Evolutionary conservation across 2,888 invertebrate species (phyloP), one percentile per base, ranked within the genome.

Genomic region (Lepidonotus clava): DNA sequence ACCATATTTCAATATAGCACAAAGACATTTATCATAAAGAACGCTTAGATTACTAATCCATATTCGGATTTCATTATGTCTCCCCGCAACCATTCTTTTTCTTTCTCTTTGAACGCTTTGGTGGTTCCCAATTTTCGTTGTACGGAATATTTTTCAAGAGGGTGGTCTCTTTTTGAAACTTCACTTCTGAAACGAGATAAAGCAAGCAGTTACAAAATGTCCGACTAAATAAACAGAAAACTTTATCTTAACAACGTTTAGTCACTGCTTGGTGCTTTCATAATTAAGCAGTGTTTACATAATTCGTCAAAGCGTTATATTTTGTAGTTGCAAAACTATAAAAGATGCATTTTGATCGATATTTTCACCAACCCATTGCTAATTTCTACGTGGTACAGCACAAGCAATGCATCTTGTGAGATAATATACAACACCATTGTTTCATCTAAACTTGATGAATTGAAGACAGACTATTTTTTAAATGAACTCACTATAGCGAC

Each of bases 121-220:
- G 24, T 0, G 76, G 76, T 76, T 36, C 24, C 76, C 76, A 76
- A 28, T 76, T 76, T 2, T 40, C 40, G 24, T 76, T 40, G 38
- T 40, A 76, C 1, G 76, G 76, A 18, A 76, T 76, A 21, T 76
- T 76, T 40, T 76, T 76, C 14, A n/a, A 34, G 21, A 76, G 14
- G 18, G 18, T 38, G 38, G 76, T 76, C 21, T 76, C 76, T 76
- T 76, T 76, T 18, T 36, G 38, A 28, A 76, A n/a, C 21, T 76
- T 76, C 18, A 76, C 24, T 5, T 76, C 76, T 76, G 76, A 38
- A 76, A 51, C 11, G 21, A 18, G 21, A 51, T n/a, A n/a, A n/a
- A n/a, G n/a, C n/a, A n/a, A n/a, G n/a, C n/a, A n/a, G n/a, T n/a
- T n/a, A n/a, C n/a, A n/a, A n/a, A n/a, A n/a, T n/a, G n/a, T n/a